A percentile compares a stretch with the other conserved stretches of the same genome.
Evolutionary conservation across 2,797 vertebrate genomes (phyloP).

Genomic region (Lithobates sylvaticus): DNA sequence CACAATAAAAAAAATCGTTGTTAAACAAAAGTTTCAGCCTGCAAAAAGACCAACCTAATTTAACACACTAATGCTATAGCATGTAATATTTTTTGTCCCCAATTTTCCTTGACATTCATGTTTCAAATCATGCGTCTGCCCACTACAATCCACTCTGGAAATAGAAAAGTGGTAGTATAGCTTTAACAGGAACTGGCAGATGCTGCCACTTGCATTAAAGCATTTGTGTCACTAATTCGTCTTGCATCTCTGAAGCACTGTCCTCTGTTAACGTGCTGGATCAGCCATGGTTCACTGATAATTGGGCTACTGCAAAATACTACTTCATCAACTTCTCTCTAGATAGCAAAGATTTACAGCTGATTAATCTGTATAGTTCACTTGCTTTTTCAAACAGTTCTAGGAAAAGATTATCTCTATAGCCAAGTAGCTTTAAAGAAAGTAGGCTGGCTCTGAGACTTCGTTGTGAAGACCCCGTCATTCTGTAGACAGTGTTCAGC

Average conservation of each 20-base stretch:
- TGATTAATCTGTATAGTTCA: conserved; percentile 70
- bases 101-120: not conserved
- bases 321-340: conserved; percentile 66
- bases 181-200: conserved; percentile 51
- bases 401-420: conserved; percentile 74
- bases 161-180: conserved; percentile 17
- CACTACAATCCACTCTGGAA: not conserved
- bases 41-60: too few species aligned
- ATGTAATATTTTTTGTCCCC: not conserved
- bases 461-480: conserved; percentile 67
- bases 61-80: not conserved
- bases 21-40: too few species aligned
- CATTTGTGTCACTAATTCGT: conserved; percentile 55
- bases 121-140: not conserved
- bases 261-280: conserved; percentile 48
- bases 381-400: conserved; percentile 70
- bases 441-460: conserved; percentile 60
- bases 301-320: conserved; percentile 59
- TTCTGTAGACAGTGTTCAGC: conserved; percentile 70
- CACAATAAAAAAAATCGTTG: too few species aligned
- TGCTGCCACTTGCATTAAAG: conserved; percentile 63
- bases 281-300: conserved; percentile 51
- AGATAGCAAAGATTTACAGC: conserved; percentile 72
- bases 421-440: conserved; percentile 72
- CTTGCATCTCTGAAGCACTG: conserved; percentile 29